A percentile compares a stretch with the other conserved stretches of the same genome.
Evolutionary conservation across 2,797 vertebrate genomes (phyloP).

Genomic region (Pitangus sulphuratus): DNA sequence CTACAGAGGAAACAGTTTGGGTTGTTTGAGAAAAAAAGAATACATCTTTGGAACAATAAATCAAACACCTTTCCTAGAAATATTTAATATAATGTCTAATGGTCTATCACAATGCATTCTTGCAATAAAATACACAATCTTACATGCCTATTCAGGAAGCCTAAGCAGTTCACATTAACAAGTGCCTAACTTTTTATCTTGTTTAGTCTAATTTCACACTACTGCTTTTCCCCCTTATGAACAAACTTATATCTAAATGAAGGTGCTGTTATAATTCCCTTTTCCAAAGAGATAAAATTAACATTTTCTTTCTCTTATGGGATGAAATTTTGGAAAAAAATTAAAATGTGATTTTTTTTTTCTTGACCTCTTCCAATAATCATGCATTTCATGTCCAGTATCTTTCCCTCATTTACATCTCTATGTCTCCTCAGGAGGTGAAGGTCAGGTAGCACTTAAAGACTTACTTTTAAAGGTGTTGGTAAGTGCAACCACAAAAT

Average conservation of each 20-base stretch:
- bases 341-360: not conserved
- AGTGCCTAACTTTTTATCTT: not conserved
- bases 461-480: not conserved
- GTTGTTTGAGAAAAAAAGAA: not conserved
- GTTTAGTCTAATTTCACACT: not conserved
- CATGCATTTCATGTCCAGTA: not conserved
- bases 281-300: not conserved
- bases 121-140: not conserved
- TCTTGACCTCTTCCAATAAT: not conserved
- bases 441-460: not conserved
- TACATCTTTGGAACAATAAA: not conserved
- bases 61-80: not conserved
- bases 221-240: not conserved
- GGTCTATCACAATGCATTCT: not conserved
- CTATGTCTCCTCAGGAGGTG: not conserved
- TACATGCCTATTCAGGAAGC: not conserved
- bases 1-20: not conserved
- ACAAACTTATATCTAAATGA: not conserved
- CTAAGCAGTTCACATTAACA: not conserved
- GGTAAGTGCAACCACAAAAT: not conserved
- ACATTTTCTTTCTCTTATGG: accelerated
- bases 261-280: not conserved
- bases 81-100: not conserved
- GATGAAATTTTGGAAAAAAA: not conserved
- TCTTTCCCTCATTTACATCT: not conserved